Base-by-base conservation (phyloP, 2,113 vertebrate species). In the Catharus minimus region DNA sequence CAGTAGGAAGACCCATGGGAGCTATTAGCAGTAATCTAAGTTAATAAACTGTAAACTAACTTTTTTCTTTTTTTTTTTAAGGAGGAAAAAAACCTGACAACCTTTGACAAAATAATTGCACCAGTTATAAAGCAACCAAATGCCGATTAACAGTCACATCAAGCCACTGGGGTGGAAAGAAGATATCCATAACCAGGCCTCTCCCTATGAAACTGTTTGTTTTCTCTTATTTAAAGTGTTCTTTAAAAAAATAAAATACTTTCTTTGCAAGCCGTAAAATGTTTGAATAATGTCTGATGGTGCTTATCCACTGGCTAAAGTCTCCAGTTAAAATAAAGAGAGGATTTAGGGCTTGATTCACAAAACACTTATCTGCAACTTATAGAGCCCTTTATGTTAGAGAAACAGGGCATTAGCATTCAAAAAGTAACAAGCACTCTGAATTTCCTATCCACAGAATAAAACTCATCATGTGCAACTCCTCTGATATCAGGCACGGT, bases 41-140 rank as follows among this genome's bases (percentile, higher is more conserved):
- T 97, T 97, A 96, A 97, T 97, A 97, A 97, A 96, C 91, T 96
- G 88, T 95, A 97, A 97, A 96, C 92, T 93, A 95, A 96, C 91
- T 95, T 96, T 95, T 95, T 82, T 41, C 33, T 36, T 50, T 50
- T 47, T 46, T n/a, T 56, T 66, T 80, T n/a, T 26, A 2, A 91
- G 65, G 44, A 74, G 72, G n/a, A 22, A 91, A 94, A 89, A 88
- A 87, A 50, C 15, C 28, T 49, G 74, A 72, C 62, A 93, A 94
- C 94, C 95, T 96, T 96, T 96, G 93, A 94, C 94, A 96, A 96
- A 94, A 93, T 91, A 92, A 94, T 93, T 87, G 33, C 39, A 72
- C 55, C 58, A 57, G 60, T 79, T 95, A 79, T 93, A 84, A 90
- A 94, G 82, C 32, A 93, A 44, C 38, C 67, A 82, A 96, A 82